Percentiles rank a stretch among this genome's conserved stretches.
These are phyloP conservation scores for Thaleichthys pacificus DNA, from an alignment of 2,797 vertebrate genomes.

Conservation along the genomic window DNA sequence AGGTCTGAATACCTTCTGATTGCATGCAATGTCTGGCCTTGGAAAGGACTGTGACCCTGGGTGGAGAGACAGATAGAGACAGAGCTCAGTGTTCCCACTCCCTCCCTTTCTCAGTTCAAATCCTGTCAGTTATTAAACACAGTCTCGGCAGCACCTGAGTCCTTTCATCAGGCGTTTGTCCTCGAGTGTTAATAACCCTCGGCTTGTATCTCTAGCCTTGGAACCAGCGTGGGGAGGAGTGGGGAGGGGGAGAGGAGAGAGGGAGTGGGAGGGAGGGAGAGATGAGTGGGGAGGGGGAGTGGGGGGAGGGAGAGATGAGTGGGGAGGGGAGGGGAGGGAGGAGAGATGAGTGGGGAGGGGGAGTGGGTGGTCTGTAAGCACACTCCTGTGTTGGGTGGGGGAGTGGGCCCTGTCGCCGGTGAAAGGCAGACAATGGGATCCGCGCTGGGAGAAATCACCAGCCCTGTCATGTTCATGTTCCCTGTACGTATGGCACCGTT, in stretches of 20 bases:
- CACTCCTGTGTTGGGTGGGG: constrained; percentile 8
- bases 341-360: background rate
- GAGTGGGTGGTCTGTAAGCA: background rate
- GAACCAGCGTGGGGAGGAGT: background rate
- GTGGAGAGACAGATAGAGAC: constrained; percentile 31
- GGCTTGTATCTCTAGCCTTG: background rate
- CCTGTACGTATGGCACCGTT: no score
- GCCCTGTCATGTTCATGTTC: background rate
- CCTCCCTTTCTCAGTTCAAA: constrained; percentile 16
- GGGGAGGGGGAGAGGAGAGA: background rate
- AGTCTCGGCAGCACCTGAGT: background rate
- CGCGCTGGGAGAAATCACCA: background rate
- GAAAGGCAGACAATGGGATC: constrained; percentile 14
- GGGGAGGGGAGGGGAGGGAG: background rate
- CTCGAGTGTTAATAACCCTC: background rate
- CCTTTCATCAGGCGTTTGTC: background rate
- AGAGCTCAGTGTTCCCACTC: constrained; percentile 12
- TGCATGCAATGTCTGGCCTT: constrained; percentile 36
- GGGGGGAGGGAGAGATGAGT: no score
- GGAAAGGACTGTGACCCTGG: constrained; percentile 22
- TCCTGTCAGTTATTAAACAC: constrained; percentile 8
- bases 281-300: background rate
- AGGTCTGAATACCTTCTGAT: constrained; percentile 28
- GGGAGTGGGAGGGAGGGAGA: background rate
- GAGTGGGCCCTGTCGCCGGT: constrained; percentile 12